A percentile compares a stretch with the other conserved stretches of the same genome.
phyloP scores from a whole-genome alignment of 2,888 invertebrate species.

The Chrysina gloriosa region DNA sequence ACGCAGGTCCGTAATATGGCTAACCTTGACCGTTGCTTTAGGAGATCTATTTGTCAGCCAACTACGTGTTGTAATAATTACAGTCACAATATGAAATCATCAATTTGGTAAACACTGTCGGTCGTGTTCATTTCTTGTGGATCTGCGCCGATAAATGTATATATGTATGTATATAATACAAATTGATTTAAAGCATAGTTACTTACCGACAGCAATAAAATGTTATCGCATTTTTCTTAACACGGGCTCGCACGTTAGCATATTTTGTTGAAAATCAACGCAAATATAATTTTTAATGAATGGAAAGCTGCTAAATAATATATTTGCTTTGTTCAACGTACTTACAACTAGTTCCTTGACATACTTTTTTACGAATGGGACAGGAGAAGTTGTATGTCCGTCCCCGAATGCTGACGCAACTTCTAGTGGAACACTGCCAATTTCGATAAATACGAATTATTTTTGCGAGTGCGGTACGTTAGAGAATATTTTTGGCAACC shows the following conservation, averaged over 20 bases:
- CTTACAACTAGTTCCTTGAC: background rate
- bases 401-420: background rate
- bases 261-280: background rate
- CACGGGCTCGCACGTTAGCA: background rate
- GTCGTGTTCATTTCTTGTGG: background rate
- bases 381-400: background rate
- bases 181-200: too few relatives aligned
- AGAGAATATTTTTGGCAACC: too few relatives aligned
- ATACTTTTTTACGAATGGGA: background rate
- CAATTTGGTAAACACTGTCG: background rate
- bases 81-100: background rate
- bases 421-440: constrained; percentile 4
- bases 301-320: background rate
- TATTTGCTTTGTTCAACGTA: background rate
- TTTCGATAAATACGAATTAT: background rate
- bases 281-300: background rate
- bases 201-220: too few relatives aligned
- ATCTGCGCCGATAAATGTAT: too few relatives aligned
- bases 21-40: constrained; percentile 18
- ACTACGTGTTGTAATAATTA: constrained; percentile 12
- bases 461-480: too few relatives aligned
- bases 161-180: too few relatives aligned
- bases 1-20: constrained; percentile 10
- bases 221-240: too few relatives aligned
- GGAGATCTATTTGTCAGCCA: background rate